Evolutionary conservation across 2,888 invertebrate species (phyloP).

Genomic region (Diloba caeruleocephala): DNA sequence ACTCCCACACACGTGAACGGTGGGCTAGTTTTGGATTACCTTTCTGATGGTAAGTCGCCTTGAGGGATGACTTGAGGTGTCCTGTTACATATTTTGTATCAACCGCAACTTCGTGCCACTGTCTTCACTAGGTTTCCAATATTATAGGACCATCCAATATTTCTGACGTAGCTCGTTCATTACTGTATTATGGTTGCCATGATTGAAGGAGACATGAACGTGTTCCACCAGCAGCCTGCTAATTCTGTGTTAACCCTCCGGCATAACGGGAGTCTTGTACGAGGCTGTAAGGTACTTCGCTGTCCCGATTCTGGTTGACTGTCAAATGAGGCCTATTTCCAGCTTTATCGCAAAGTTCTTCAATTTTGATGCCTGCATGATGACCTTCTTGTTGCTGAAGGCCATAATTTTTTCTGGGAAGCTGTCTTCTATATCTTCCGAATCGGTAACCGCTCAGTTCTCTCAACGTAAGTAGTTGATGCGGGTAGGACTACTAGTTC

Average conservation of each 20-base stretch:
- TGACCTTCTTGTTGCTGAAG: background rate
- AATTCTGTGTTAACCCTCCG: background rate
- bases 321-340: background rate
- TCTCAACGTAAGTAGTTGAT: background rate
- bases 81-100: background rate
- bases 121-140: background rate
- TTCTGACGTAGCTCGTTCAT: background rate
- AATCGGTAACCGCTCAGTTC: background rate
- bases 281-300: background rate
- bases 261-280: background rate
- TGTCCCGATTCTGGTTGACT: background rate
- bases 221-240: background rate
- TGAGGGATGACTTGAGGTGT: background rate
- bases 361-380: background rate
- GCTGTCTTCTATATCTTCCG: background rate
- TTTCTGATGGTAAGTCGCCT: conserved; percentile 1
- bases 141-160: background rate
- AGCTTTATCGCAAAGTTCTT: background rate
- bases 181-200: background rate
- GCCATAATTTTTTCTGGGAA: background rate
- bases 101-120: no score
- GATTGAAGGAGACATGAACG: background rate
- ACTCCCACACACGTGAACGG: background rate
- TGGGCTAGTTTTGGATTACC: background rate
- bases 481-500: no score